Evolutionary conservation across 2,888 invertebrate genomes (phyloP), one percentile per base, ranked within the genome.

Genomic region (Amitus sp.): DNA sequence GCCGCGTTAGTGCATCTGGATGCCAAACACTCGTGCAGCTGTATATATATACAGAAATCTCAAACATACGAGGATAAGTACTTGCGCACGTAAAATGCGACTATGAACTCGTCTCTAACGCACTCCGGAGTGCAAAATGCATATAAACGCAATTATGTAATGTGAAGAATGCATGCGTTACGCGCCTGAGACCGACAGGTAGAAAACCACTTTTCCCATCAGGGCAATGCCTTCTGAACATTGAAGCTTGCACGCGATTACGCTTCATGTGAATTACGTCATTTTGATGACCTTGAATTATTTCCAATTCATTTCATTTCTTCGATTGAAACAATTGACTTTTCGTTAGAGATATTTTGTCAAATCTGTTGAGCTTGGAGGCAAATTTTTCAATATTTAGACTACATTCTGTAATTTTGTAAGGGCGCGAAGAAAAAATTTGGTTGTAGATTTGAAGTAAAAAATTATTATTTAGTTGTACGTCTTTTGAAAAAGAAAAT

Each of bases 11-110:
- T 42, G 47, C 37, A 28, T 45, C 33, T 39, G 37, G 52, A 45
- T 54, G 27, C 48, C 49, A 43, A 53, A 49, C 34, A 50, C 52
- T 52, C 28, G 10, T 43, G 12, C 13, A 15, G 39, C 40, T 30
- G 43, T 37, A 52, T 39, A 33, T n/a, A n/a, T n/a, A n/a, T 23
- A 43, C 59, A 33, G n/a, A 45, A 40, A 43, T 18, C 43, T n/a
- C 19, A 20, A 43, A 27, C n/a, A 27, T 15, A 45, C 45, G 45
- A 12, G 27, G 45, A 54, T 54, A 60, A 60, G 59, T 59, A 30
- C 34, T 34, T 6, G 49, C 46, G 23, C 30, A 37, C 47, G 49
- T 47, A 49, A 39, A 45, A 2, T 5, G 9, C 28, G 13, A 34
- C 34, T n/a, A 34, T 34, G 13, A 6, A n/a, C 34, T 34, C 28